These are phyloP conservation scores for Caretta caretta DNA, from an alignment of 2,113 vertebrate species.

Conservation along the genomic window DNA sequence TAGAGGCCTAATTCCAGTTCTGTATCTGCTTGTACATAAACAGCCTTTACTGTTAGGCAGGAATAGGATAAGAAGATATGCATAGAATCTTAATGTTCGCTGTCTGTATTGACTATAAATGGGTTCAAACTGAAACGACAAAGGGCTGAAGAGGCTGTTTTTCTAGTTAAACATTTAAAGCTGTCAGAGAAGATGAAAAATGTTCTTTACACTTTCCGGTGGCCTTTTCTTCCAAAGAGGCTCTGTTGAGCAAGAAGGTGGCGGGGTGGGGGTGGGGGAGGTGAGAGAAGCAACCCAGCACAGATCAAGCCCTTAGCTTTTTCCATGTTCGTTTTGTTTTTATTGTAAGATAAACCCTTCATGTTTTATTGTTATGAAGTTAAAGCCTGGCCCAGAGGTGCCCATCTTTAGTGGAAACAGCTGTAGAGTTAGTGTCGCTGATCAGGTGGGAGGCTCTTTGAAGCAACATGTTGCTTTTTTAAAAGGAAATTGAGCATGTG, in stretches of 20 bases:
- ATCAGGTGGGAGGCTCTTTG: conserved; percentile 80
- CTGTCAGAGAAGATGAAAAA: conserved; percentile 81
- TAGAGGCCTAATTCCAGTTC: conserved; percentile 60
- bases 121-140: conserved; percentile 37
- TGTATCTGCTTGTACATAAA: not conserved
- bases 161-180: conserved; percentile 79
- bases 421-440: conserved; percentile 69
- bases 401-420: conserved; percentile 81
- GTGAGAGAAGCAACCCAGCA: conserved; percentile 56
- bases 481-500: conserved; percentile 76
- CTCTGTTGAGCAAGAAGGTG: conserved; percentile 66
- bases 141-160: conserved; percentile 69
- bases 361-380: conserved; percentile 81
- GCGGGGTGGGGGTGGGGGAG: conserved; percentile 23
- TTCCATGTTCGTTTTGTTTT: conserved; percentile 77
- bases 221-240: conserved; percentile 63
- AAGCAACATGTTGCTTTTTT: conserved; percentile 74
- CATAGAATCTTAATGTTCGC: not conserved
- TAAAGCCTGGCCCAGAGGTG: conserved; percentile 80
- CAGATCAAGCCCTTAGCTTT: conserved; percentile 66
- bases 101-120: not conserved
- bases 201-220: conserved; percentile 71
- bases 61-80: not conserved
- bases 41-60: not conserved
- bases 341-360: conserved; percentile 83